Evolutionary conservation across 1,140 invertebrate genomes (phyloP).

Genomic region (Drosophila mojavensis): DNA sequence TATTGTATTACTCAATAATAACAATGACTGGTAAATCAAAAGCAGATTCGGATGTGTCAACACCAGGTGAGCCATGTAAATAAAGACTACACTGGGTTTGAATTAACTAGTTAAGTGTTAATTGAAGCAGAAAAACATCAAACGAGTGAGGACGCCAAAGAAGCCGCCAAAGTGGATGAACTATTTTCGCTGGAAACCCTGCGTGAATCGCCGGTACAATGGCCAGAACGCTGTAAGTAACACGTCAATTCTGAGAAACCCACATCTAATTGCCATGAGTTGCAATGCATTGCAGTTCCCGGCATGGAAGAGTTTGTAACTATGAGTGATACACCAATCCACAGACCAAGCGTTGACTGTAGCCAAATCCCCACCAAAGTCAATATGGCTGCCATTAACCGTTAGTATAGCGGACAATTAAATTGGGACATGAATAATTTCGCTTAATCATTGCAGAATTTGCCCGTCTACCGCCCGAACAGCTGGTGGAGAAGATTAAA

Average conservation of each 20-base stretch:
- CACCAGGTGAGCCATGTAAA: background rate
- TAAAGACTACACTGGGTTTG: background rate
- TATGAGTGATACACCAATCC: slow-evolving; percentile 84
- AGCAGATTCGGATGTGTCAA: background rate
- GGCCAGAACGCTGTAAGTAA: slow-evolving; percentile 95
- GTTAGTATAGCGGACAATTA: slow-evolving; percentile 84
- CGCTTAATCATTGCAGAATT: slow-evolving; percentile 87
- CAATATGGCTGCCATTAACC: slow-evolving; percentile 89
- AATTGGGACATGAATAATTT: background rate
- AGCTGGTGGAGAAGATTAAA: slow-evolving; percentile 95
- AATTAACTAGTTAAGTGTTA: too few species aligned
- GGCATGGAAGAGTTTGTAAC: slow-evolving; percentile 90
- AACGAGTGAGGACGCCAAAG: slow-evolving; percentile 27
- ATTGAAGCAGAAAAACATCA: slow-evolving; percentile 24
- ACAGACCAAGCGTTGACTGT: slow-evolving; percentile 85
- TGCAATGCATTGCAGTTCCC: slow-evolving; percentile 86
- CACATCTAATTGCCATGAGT: background rate
- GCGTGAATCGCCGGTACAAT: slow-evolving; percentile 95
- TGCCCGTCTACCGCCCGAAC: slow-evolving; percentile 90
- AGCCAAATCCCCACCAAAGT: slow-evolving; percentile 86
- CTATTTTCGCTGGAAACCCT: slow-evolving; percentile 94
- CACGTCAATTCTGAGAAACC: background rate
- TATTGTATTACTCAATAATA: slow-evolving; percentile 3
- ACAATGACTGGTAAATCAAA: slow-evolving; percentile 5
- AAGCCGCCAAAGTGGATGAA: slow-evolving; percentile 34